Evolutionary conservation across 2,888 invertebrate species (phyloP).

Genomic region (Drosophila sordidapex): DNA sequence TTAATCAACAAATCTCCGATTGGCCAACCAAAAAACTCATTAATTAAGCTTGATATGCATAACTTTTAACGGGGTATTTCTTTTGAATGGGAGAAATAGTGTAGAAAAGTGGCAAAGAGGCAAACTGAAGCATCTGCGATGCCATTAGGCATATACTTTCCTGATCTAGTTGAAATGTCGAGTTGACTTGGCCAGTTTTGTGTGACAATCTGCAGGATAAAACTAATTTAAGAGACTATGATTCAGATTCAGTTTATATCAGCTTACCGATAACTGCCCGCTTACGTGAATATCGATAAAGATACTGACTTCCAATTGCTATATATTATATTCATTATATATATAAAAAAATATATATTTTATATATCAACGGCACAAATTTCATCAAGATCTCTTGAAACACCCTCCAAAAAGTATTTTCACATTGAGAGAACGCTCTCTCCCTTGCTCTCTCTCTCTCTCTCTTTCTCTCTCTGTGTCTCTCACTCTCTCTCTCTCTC

Average conservation of each 20-base stretch:
- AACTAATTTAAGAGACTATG: background rate
- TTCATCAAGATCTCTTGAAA: background rate
- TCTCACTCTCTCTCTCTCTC: too few relatives aligned
- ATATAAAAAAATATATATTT: background rate
- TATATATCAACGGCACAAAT: background rate
- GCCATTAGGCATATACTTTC: background rate
- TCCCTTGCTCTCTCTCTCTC: background rate
- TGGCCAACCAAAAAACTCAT: slow-evolving; percentile 23
- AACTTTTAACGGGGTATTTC: accelerated
- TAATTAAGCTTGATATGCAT: slow-evolving; percentile 21
- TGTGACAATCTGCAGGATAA: background rate
- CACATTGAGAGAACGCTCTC: background rate
- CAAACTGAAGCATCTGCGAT: too few relatives aligned
- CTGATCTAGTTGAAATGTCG: background rate
- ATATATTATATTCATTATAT: background rate
- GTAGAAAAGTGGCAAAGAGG: background rate
- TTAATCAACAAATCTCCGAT: slow-evolving; percentile 57
- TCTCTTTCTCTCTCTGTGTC: accelerated
- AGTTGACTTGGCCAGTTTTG: background rate
- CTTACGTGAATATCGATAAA: background rate
- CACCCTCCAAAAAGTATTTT: background rate
- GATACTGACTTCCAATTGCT: background rate
- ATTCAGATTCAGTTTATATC: background rate
- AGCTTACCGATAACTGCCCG: background rate
- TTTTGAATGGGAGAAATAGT: background rate